Conservation (phyloP, 2,113 vertebrate species). For the Xyliphius kryptos region DNA sequence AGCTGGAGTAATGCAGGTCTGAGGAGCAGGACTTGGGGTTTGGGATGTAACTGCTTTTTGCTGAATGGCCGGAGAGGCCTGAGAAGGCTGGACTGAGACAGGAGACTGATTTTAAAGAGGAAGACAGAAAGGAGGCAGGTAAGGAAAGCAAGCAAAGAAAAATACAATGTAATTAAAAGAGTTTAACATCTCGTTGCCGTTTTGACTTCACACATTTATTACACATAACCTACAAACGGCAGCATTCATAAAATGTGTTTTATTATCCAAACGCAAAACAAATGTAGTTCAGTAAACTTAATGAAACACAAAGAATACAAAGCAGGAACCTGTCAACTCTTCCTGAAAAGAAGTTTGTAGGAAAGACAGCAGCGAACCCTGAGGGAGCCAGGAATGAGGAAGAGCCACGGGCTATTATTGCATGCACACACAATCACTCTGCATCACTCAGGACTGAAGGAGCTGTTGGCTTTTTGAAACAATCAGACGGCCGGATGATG, state of each 20-base stretch:
- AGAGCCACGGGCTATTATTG: slow-evolving; percentile 9
- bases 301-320: too few species aligned
- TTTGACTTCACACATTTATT: not conserved
- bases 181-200: too few species aligned
- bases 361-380: slow-evolving; percentile 9
- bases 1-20: slow-evolving; percentile 55
- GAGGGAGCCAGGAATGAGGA: slow-evolving; percentile 11
- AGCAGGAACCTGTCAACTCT: not conserved
- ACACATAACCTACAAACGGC: too few species aligned
- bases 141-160: slow-evolving; percentile 9
- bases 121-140: slow-evolving; percentile 29
- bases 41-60: slow-evolving; percentile 66
- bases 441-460: slow-evolving; percentile 42
- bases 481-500: slow-evolving; percentile 70
- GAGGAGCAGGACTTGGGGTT: slow-evolving; percentile 56
- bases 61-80: slow-evolving; percentile 59
- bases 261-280: too few species aligned
- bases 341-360: not conserved
- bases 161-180: not conserved
- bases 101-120: slow-evolving; percentile 60
- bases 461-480: slow-evolving; percentile 67
- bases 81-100: slow-evolving; percentile 59
- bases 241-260: too few species aligned
- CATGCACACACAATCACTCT: slow-evolving; percentile 38
- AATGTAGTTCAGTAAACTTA: too few species aligned